These are phyloP conservation scores for Volucella inanis DNA, from an alignment of 2,888 invertebrate species.

Conservation along the genomic window DNA sequence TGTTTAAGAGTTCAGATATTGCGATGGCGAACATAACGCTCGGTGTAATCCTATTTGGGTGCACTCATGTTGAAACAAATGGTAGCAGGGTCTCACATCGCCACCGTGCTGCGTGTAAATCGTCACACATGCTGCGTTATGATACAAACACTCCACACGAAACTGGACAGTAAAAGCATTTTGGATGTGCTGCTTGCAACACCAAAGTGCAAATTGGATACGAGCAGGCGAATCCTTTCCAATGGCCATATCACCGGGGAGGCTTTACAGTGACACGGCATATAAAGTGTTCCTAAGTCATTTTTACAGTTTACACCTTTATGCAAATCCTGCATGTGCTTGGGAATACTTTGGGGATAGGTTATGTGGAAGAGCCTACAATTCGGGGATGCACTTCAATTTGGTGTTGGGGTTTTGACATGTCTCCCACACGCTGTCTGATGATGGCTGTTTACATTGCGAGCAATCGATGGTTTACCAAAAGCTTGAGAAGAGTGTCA, in stretches of 20 bases:
- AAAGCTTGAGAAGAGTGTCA: conserved; percentile 30
- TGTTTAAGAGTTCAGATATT: conserved; percentile 31
- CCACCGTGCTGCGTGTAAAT: conserved; percentile 72
- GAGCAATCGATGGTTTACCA: conserved; percentile 57
- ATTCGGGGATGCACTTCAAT: conserved; percentile 72
- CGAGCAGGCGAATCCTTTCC: conserved; percentile 52
- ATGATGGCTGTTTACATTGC: conserved; percentile 66
- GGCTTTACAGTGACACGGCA: conserved; percentile 57
- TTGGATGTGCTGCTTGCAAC: conserved; percentile 47
- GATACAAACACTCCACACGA: conserved; percentile 68
- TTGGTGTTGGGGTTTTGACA: conserved; percentile 66
- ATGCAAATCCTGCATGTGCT: conserved; percentile 80
- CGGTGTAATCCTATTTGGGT: conserved; percentile 58
- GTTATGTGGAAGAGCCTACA: conserved; percentile 47
- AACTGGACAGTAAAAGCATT: conserved; percentile 67
- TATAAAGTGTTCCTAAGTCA: conserved; percentile 74
- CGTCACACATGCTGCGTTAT: conserved; percentile 73
- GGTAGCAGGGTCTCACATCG: conserved; percentile 52
- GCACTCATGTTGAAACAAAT: conserved; percentile 70
- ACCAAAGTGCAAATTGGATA: conserved; percentile 67
- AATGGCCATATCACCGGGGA: conserved; percentile 44
- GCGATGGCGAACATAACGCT: conserved; percentile 41
- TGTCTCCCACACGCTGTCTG: conserved; percentile 71
- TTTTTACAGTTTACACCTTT: conserved; percentile 79
- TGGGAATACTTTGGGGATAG: conserved; percentile 23